Percentiles rank a stretch among this genome's conserved stretches.
phyloP scores from a whole-genome alignment of 1,140 invertebrate genomes.

The Coelopa frigida region DNA sequence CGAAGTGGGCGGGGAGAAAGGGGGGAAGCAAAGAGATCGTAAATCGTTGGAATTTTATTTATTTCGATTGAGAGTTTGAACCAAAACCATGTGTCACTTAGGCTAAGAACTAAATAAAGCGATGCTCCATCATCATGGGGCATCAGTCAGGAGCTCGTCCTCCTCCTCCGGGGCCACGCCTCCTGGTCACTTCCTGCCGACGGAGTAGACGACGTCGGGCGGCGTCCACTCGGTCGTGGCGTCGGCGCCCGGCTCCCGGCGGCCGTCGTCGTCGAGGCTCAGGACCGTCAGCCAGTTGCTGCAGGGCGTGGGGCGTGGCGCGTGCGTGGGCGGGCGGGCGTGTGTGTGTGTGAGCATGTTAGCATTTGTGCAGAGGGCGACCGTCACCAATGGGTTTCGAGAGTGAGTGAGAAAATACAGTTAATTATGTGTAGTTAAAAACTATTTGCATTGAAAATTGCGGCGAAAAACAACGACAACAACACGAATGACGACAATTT shows the following conservation, averaged over 20 bases:
- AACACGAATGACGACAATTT: too few relatives aligned
- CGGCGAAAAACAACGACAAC: too few relatives aligned
- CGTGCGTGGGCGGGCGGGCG: background rate
- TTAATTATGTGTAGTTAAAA: background rate
- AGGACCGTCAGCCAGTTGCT: background rate
- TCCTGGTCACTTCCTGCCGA: background rate
- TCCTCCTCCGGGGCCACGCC: background rate
- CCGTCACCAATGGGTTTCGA: background rate
- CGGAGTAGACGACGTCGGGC: slow-evolving; percentile 13
- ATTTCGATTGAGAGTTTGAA: slow-evolving; percentile 12
- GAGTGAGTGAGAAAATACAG: background rate
- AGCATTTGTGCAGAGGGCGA: slow-evolving; percentile 5
- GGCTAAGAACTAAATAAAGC: too few relatives aligned
- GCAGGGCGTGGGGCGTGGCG: background rate
- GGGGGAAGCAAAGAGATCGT: slow-evolving; percentile 6
- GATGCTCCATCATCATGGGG: slow-evolving; percentile 1
- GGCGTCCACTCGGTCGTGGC: slow-evolving; percentile 10
- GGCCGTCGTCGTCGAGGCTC: background rate
- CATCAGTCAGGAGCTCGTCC: background rate
- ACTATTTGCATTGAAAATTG: too few relatives aligned
- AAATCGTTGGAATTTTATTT: slow-evolving; percentile 20
- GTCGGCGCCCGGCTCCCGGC: background rate
- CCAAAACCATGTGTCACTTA: too few relatives aligned
- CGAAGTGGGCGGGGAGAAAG: background rate
- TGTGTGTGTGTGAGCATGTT: too few relatives aligned